Base-by-base conservation (phyloP, 2,888 invertebrate species). In the Sturmia bella region DNA sequence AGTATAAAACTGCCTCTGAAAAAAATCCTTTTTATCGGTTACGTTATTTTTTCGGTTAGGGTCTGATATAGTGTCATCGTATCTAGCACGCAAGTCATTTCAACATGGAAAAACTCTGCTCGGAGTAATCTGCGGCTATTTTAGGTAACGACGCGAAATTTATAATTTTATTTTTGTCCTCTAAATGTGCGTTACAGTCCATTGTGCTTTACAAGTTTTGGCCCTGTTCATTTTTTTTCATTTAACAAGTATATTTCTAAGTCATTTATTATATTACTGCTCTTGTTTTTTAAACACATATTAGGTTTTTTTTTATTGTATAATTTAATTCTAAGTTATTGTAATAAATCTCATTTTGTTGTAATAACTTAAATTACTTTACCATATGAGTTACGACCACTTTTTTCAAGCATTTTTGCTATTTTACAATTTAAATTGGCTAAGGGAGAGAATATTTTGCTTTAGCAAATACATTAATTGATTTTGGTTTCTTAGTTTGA, bases 341-440 rank as follows among this genome's bases (percentile, higher is more conserved):
- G 15, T 72, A 78, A 66, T 59, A 59, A 66, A 50, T 59, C 43
- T 37, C 0, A 21, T 19, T 50, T 72, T 72, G 17, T 50, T 72
- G n/a, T 59, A 72, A 72, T 72, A 72, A 43, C 41, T 78, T 43
- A 24, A 52, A 52, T 78, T 78, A n/a, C 21, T 72, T 59, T 78
- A 59, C 50, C 57, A 72, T 77, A 64, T 63, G 50, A 41, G 63
- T 56, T 70, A 70, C 50, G 57, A 63, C 64, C 1, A 21, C 59
- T 41, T 50, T 45, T 74, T 48, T 63, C n/a, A n/a, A 12, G 6
- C 13, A n/a, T 41, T 64, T 56, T 32, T 45, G 43, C 21, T 73
- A 45, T 39, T n/a, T 63, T 50, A 19, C 41, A 19, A 3, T 52
- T 59, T n/a, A 50, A 43, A n/a, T 32, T 43, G 45, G 76, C 12